Conservation (phyloP, 2,888 invertebrate genomes). For the Chymomyza amoena region DNA sequence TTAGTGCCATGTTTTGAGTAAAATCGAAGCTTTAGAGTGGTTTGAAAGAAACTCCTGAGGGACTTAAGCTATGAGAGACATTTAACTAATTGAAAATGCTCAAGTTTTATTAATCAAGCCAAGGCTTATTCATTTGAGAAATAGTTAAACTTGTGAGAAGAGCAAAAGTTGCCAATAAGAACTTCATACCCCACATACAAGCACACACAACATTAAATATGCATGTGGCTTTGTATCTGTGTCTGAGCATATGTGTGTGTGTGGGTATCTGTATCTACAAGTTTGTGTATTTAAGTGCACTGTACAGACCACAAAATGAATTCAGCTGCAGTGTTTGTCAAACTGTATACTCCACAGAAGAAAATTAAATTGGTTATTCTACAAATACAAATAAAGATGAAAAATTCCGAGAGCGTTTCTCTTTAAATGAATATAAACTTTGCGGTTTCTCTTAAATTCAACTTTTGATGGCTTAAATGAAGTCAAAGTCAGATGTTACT, state of each 20-base stretch:
- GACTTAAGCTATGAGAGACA: background rate
- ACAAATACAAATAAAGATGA: background rate
- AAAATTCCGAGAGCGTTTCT: background rate
- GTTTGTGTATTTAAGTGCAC: background rate
- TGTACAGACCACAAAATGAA: background rate
- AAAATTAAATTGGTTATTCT: background rate
- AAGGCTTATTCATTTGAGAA: background rate
- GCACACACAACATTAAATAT: background rate
- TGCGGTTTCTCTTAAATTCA: background rate
- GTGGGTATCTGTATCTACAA: background rate
- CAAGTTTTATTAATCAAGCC: background rate
- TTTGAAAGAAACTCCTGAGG: background rate
- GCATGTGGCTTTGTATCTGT: background rate
- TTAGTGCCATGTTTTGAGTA: background rate
- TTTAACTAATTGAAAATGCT: background rate
- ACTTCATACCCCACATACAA: background rate
- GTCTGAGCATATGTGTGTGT: no score
- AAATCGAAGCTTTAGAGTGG: background rate
- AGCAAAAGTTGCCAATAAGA: background rate
- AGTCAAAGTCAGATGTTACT: background rate
- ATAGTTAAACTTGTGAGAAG: background rate
- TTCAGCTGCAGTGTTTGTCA: background rate
- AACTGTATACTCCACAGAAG: background rate
- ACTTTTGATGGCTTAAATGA: background rate
- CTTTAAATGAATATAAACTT: background rate